These are phyloP conservation scores for Toxostoma redivivum DNA, from an alignment of 2,113 vertebrate genomes.

Conservation along the genomic window DNA sequence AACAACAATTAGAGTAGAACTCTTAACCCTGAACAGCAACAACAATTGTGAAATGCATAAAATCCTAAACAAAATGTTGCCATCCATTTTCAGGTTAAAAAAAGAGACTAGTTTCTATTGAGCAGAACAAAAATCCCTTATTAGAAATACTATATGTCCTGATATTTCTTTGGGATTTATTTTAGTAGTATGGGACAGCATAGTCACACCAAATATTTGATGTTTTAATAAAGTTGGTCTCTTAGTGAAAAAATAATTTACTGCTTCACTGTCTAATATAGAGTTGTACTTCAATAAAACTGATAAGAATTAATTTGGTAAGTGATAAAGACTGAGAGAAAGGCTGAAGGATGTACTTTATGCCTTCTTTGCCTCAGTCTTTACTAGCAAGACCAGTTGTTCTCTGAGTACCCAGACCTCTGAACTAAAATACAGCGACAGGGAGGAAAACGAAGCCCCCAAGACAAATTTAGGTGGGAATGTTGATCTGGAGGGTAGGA, in stretches of 20 bases:
- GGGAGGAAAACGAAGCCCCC: background rate
- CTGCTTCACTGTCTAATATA: background rate
- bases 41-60: background rate
- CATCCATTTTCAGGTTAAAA: background rate
- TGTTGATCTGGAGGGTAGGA: background rate
- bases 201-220: background rate
- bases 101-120: background rate
- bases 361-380: background rate
- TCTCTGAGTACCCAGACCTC: background rate
- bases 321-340: background rate
- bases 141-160: background rate
- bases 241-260: background rate
- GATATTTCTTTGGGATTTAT: background rate
- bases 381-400: background rate
- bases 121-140: background rate
- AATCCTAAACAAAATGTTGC: background rate
- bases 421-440: background rate
- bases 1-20: background rate
- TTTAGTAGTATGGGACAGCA: background rate
- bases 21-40: background rate
- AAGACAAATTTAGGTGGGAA: background rate
- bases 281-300: background rate
- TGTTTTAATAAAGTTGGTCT: background rate
- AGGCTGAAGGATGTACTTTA: background rate
- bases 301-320: background rate